A percentile compares a stretch with the other conserved stretches of the same genome.
phyloP scores from a whole-genome alignment of 2,113 vertebrate species.

The Benitochromis conjunctus region DNA sequence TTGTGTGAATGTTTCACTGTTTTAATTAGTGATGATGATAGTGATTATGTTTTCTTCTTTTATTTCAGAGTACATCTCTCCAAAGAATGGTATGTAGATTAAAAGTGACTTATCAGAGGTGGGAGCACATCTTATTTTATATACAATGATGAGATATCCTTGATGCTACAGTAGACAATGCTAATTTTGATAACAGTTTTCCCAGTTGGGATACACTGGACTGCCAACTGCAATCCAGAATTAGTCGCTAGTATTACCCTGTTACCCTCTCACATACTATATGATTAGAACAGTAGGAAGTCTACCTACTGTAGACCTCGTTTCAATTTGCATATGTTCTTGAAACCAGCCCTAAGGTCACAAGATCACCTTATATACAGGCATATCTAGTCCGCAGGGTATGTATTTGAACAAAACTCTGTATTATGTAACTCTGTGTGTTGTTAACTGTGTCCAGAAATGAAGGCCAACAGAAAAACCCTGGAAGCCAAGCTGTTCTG shows the following conservation, averaged over 20 bases:
- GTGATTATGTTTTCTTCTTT: background rate
- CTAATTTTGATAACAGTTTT: background rate
- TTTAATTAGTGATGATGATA: background rate
- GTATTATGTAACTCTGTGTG: background rate
- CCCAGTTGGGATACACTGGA: background rate
- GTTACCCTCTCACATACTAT: background rate
- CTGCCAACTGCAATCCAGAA: background rate
- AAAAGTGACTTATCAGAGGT: background rate
- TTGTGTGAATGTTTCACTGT: background rate
- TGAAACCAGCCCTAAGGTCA: background rate
- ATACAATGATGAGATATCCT: background rate
- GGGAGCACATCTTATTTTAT: background rate
- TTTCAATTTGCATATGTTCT: background rate
- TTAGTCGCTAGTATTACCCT: background rate
- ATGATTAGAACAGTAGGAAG: background rate
- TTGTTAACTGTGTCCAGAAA: conserved; percentile 29
- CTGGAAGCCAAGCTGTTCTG: conserved; percentile 46
- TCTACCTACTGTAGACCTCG: background rate
- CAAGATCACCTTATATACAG: background rate
- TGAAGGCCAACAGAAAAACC: accelerated
- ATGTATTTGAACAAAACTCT: background rate
- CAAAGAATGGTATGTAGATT: conserved; percentile 19
- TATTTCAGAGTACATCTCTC: conserved; percentile 37
- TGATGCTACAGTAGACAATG: background rate
- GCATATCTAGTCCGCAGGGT: background rate